Conservation (phyloP, 2,113 vertebrate genomes). For the Collichthys lucidus region DNA sequence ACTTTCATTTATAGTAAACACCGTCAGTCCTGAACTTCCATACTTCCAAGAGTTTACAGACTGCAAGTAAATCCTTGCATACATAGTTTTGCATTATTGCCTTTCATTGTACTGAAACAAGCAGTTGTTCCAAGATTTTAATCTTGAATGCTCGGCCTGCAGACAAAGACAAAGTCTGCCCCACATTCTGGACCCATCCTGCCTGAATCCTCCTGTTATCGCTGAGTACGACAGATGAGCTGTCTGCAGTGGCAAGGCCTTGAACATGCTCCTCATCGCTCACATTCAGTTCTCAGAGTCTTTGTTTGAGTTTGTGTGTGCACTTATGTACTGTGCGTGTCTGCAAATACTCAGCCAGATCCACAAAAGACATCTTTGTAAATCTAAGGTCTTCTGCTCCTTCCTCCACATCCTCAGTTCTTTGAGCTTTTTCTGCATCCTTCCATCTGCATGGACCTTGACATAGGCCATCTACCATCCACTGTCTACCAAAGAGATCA, state of each 20-base stretch:
- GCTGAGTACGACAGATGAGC: slow-evolving; percentile 65
- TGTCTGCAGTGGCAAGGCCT: slow-evolving; percentile 59
- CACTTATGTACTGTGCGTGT: slow-evolving; percentile 15
- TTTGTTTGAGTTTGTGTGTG: slow-evolving; percentile 23
- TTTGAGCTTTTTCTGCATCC: slow-evolving; percentile 13
- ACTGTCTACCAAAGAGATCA: slow-evolving; percentile 21
- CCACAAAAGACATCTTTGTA: slow-evolving; percentile 31
- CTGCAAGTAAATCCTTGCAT: background rate
- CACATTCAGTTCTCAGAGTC: slow-evolving; percentile 14
- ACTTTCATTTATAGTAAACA: background rate
- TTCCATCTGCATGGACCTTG: slow-evolving; percentile 42
- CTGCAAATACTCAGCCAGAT: slow-evolving; percentile 37
- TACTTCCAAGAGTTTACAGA: background rate
- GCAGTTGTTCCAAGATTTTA: slow-evolving; percentile 14
- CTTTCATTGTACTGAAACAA: slow-evolving; percentile 11
- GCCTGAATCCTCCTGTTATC: slow-evolving; percentile 55
- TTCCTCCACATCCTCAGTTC: slow-evolving; percentile 37
- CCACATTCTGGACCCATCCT: slow-evolving; percentile 46
- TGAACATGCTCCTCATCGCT: slow-evolving; percentile 32
- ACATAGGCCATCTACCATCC: background rate
- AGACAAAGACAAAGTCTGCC: slow-evolving; percentile 53
- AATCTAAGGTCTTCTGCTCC: slow-evolving; percentile 46
- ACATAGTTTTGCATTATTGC: background rate
- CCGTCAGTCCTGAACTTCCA: background rate
- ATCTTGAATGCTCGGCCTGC: slow-evolving; percentile 27